Evolutionary conservation across 2,113 vertebrate species (phyloP).

Genomic region (Anguilla japonica): DNA sequence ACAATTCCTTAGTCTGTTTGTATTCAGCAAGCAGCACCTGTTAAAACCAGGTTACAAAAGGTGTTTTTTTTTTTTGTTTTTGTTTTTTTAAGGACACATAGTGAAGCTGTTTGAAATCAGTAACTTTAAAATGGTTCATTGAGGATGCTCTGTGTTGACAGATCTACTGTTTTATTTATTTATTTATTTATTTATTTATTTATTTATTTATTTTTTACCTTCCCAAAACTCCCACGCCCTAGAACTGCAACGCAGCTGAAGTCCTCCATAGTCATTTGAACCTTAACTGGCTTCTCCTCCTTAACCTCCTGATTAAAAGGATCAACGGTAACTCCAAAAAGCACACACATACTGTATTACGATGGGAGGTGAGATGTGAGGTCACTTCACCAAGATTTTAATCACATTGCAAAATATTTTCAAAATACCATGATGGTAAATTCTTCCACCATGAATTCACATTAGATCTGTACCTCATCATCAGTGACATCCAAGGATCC

Average conservation of each 20-base stretch:
- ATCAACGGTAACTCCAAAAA: neutral
- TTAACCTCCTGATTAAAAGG: neutral
- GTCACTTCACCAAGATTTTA: neutral
- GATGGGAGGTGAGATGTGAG: neutral
- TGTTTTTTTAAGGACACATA: too few relatives aligned
- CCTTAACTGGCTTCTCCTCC: neutral
- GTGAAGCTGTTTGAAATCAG: too few relatives aligned
- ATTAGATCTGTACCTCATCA: neutral
- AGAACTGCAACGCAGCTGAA: neutral
- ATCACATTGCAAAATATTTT: neutral
- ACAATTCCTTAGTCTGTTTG: neutral
- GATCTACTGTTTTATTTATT: neutral
- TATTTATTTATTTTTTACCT: neutral
- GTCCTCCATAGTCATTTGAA: neutral
- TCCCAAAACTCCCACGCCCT: neutral
- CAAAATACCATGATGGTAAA: neutral
- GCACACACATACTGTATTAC: too few relatives aligned
- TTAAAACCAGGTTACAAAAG: neutral
- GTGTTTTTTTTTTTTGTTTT: neutral
- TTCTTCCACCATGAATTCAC: neutral
- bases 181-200: too few relatives aligned
- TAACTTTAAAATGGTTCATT: neutral
- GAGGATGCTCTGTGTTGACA: neutral
- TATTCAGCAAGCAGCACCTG: neutral
- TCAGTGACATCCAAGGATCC: neutral